Evolutionary conservation across 2,888 invertebrate genomes (phyloP), one percentile per base, ranked within the genome.

Genomic region (Oscheius sp.): DNA sequence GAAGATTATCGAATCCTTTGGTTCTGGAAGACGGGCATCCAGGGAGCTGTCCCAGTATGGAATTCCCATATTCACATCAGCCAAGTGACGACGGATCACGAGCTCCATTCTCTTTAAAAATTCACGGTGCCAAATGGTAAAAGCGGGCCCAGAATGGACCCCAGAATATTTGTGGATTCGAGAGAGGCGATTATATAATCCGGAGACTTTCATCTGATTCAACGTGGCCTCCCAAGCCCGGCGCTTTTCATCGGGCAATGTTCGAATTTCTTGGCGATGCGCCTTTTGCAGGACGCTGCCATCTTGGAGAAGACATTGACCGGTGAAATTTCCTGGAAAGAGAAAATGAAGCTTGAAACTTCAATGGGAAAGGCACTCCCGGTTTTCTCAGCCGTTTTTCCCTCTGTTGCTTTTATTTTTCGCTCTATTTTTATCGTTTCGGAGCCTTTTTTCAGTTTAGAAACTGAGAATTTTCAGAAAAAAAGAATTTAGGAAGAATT

Each of bases 11-110:
- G 89, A 89, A 45, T 89, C 86, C 25, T 84, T 80, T 0, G 88
- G 87, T 18, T 88, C 87, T 0, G 87, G 87, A 0, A 89, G 80
- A 29, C 78, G 74, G 23, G 86, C 78, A 75, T 89, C 89, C 41
- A 89, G 77, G 0, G 87, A 86, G 13, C 87, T 86, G 79, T 89
- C 89, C 89, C 89, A 89, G 76, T 88, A 89, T 1, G 89, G 89
- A 6, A 89, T 76, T n/a, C 83, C 83, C 12, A 89, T 84, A 25
- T 84, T 78, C 1, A 88, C 88, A 6, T 89, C 71, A 12, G 72
- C 72, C 61, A 78, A 69, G 29, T 78, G 76, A 27, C 73, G 72
- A 13, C 86, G 81, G 43, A 84, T 73, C 2, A 84, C 79, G 21
- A 86, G 56, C 71, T 86, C 86, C 25, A 85, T 76, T 72, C 85